Conservation (phyloP, 2,888 invertebrate species). For the Cataglyphis livida region DNA sequence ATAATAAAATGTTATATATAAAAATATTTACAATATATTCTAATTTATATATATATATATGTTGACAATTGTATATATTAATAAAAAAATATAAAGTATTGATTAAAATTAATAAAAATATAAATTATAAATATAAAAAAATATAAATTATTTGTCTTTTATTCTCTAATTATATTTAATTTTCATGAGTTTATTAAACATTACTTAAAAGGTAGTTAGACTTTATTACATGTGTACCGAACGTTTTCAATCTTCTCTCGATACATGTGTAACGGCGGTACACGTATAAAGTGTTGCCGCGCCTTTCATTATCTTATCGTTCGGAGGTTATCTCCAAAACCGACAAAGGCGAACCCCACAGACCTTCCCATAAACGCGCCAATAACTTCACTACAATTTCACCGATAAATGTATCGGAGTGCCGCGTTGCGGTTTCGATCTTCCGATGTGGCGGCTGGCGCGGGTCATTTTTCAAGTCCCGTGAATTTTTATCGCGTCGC, state of each 20-base stretch:
- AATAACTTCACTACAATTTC: constrained; percentile 49
- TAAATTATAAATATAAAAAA: not conserved
- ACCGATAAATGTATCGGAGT: constrained; percentile 43
- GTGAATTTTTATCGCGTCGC: constrained; percentile 73
- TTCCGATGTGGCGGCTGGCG: constrained; percentile 52
- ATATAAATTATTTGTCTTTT: not conserved
- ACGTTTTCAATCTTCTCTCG: constrained; percentile 16
- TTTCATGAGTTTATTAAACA: not conserved
- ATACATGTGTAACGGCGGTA: constrained; percentile 1
- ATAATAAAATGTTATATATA: not conserved
- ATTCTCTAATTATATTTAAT: not conserved
- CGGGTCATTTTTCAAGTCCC: constrained; percentile 73
- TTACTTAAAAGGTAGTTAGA: not conserved
- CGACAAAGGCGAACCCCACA: constrained; percentile 25
- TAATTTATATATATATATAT: too few species aligned
- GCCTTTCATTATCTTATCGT: constrained; percentile 28
- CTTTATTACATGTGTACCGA: constrained; percentile 4
- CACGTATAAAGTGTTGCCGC: not conserved
- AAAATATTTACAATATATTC: too few species aligned
- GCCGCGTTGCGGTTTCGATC: constrained; percentile 51
- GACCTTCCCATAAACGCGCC: constrained; percentile 38
- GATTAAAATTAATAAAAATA: not conserved
- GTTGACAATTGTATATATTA: not conserved
- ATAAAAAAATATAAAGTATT: not conserved
- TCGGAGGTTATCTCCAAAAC: constrained; percentile 29